Evolutionary conservation across 2,888 invertebrate genomes (phyloP).

Genomic region (Eubasilissa splendida): DNA sequence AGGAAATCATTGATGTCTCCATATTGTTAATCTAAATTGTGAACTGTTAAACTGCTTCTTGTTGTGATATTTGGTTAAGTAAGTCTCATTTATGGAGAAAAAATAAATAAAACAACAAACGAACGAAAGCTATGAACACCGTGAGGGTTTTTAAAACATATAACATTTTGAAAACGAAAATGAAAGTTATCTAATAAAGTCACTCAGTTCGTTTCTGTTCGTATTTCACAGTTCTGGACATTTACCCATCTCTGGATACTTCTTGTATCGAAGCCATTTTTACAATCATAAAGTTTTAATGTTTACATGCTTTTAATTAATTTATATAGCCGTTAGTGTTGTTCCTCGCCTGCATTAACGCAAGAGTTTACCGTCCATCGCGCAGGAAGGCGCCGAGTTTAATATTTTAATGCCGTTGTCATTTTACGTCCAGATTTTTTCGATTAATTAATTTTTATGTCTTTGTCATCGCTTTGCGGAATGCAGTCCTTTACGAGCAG

Average conservation of each 20-base stretch:
- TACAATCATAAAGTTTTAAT: slow-evolving; percentile 44
- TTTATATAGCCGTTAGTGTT: slow-evolving; percentile 47
- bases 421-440: slow-evolving; percentile 43
- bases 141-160: no score
- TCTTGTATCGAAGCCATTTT: slow-evolving; percentile 35
- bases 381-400: slow-evolving; percentile 29
- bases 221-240: no score
- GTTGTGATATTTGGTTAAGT: no score
- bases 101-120: no score
- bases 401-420: slow-evolving; percentile 2
- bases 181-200: no score
- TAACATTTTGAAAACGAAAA: no score
- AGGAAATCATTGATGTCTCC: no score
- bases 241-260: background rate
- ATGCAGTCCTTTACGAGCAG: slow-evolving; percentile 50
- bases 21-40: no score
- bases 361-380: slow-evolving; percentile 14
- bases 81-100: no score
- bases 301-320: slow-evolving; percentile 54
- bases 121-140: no score
- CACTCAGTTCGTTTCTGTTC: no score
- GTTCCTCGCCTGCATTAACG: slow-evolving; percentile 32
- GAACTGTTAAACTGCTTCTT: no score
- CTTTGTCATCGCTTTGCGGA: slow-evolving; percentile 57
- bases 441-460: slow-evolving; percentile 58